A percentile compares a stretch with the other conserved stretches of the same genome.
These are phyloP conservation scores for Phacellophora camtschatica DNA, from an alignment of 30 jellyfish, hydroid and myxozoan genomes.

Conservation along the genomic window DNA sequence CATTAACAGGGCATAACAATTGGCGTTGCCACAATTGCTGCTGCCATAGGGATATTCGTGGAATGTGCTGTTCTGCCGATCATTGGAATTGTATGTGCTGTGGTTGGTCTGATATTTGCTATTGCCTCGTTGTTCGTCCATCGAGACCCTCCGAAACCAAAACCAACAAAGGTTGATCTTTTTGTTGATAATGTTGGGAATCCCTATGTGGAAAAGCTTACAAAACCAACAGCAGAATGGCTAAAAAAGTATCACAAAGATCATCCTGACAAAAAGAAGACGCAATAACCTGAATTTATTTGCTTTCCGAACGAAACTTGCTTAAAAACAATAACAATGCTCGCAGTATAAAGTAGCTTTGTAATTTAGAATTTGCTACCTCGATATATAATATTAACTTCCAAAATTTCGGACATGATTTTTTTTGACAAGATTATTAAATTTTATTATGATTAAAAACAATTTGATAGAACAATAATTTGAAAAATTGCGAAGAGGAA, in stretches of 20 bases:
- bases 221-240: conserved; percentile 42
- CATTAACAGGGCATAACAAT: conserved; percentile 53
- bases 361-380: too few relatives aligned
- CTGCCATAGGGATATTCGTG: conserved; percentile 18
- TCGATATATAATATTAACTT: too few relatives aligned
- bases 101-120: conserved; percentile 39
- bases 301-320: too few relatives aligned
- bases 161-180: conserved; percentile 50
- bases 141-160: conserved; percentile 68
- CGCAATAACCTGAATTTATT: too few relatives aligned
- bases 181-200: conserved; percentile 39
- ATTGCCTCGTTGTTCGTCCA: conserved; percentile 51
- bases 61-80: conserved; percentile 56
- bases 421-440: too few relatives aligned
- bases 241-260: conserved; percentile 31
- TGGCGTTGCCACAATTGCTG: conserved; percentile 58
- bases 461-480: too few relatives aligned
- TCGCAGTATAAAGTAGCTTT: too few relatives aligned
- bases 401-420: too few relatives aligned
- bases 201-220: conserved; percentile 5
- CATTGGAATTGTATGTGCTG: conserved; percentile 62
- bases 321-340: too few relatives aligned
- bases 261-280: conserved; percentile 14
- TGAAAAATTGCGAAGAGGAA: too few relatives aligned
- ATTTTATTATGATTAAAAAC: too few relatives aligned